Conservation (phyloP, 2,797 vertebrate genomes). For the Gallinago stenura region DNA sequence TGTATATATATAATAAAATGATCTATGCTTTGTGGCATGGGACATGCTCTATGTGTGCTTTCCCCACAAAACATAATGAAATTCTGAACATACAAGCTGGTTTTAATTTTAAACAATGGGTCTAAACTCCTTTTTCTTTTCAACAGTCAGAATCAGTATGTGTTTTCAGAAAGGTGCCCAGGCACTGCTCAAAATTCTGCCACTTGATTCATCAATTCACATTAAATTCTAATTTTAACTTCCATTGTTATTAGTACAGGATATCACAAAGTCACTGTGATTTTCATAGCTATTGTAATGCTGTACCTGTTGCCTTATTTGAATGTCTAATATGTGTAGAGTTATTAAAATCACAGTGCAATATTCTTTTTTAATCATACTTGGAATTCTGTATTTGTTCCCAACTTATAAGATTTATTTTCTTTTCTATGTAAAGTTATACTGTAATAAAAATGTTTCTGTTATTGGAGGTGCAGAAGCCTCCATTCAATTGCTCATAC, state of each 20-base stretch:
- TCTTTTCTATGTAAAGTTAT: not conserved
- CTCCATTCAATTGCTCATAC: not conserved
- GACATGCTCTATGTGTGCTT: not conserved
- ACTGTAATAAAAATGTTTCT: not conserved
- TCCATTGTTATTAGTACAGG: not conserved
- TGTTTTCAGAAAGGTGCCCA: not conserved
- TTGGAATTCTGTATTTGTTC: not conserved
- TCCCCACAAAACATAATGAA: not conserved
- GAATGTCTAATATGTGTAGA: not conserved
- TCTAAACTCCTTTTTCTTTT: not conserved
- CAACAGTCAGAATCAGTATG: not conserved
- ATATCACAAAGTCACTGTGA: not conserved
- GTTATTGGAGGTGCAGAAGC: not conserved
- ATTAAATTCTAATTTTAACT: not conserved
- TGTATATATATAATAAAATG: not conserved
- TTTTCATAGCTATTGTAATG: not conserved
- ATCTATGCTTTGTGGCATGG: not conserved
- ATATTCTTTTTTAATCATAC: not conserved
- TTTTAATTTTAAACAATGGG: not conserved
- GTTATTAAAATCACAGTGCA: not conserved
- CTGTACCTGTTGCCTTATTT: not conserved
- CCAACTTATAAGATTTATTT: not conserved
- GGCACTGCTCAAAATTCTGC: not conserved
- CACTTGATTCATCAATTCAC: not conserved
- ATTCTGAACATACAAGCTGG: not conserved